These are phyloP conservation scores for Brotula barbata DNA, from an alignment of 2,797 vertebrate species.

Conservation along the genomic window DNA sequence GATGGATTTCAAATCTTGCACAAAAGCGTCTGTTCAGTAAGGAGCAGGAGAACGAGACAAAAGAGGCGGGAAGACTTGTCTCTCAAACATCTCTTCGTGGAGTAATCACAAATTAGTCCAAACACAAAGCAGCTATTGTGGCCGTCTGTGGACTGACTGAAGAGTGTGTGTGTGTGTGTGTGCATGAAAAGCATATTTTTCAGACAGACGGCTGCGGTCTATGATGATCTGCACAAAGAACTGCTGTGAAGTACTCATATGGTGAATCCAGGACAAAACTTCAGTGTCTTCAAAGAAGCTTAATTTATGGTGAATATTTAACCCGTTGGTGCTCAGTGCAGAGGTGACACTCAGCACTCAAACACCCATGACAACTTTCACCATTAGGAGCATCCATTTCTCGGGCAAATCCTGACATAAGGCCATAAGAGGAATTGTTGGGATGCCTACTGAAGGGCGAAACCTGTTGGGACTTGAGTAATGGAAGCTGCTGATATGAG, in stretches of 20 bases:
- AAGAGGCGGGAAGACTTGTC: neutral
- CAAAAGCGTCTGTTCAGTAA: conserved; percentile 10
- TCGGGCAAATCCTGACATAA: conserved; percentile 20
- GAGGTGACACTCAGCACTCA: conserved; percentile 11
- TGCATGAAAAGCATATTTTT: neutral
- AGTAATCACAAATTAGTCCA: conserved; percentile 17
- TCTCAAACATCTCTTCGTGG: conserved; percentile 11
- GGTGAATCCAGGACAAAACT: neutral
- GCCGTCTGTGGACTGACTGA: conserved; percentile 15
- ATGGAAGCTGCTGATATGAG: conserved; percentile 25
- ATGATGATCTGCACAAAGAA: neutral
- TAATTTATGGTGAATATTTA: neutral
- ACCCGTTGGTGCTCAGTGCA: neutral
- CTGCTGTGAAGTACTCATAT: neutral
- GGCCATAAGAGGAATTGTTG: conserved; percentile 46
- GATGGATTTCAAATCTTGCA: conserved; percentile 9
- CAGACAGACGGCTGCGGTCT: conserved; percentile 3
- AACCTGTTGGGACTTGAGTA: conserved; percentile 70
- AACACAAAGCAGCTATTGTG: conserved; percentile 58
- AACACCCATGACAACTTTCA: conserved; percentile 41
- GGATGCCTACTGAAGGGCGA: conserved; percentile 55
- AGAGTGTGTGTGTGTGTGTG: conserved; percentile 18
- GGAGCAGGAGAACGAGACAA: neutral
- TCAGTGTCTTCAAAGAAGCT: neutral
- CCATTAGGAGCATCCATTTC: conserved; percentile 20